phyloP scores from a whole-genome alignment of 1,140 invertebrate species.

The Papilio aristodemus region DNA sequence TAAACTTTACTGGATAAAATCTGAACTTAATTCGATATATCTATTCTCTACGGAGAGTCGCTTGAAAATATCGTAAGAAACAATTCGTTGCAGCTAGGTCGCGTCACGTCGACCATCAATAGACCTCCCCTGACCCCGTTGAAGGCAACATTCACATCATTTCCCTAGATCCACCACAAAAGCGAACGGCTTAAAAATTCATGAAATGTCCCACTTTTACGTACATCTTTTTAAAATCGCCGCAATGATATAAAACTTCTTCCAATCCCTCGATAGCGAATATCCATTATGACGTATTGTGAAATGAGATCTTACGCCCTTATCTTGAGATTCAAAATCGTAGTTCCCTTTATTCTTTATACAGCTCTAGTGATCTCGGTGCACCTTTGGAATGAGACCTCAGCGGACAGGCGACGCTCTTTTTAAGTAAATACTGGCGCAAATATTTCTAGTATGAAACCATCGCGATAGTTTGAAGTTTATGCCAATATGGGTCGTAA shows the following conservation, averaged over 20 bases:
- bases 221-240: conserved; percentile 50
- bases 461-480: conserved; percentile 18
- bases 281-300: conserved; percentile 27
- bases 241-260: conserved; percentile 42
- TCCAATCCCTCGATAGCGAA: conserved; percentile 4
- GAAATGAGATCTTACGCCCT: conserved; percentile 17
- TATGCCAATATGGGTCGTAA: conserved; percentile 7
- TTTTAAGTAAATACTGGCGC: conserved; percentile 45
- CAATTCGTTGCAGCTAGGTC: conserved; percentile 26
- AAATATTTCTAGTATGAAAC: conserved; percentile 42
- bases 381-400: conserved; percentile 43
- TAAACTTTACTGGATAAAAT: background rate
- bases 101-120: conserved; percentile 46
- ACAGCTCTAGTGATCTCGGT: conserved; percentile 36
- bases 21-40: background rate
- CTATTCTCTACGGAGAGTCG: conserved; percentile 3
- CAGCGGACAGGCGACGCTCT: conserved; percentile 40
- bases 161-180: conserved; percentile 48
- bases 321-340: conserved; percentile 16
- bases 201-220: conserved; percentile 44
- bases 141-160: conserved; percentile 51
- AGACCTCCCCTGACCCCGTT: conserved; percentile 51
- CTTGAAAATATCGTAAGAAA: conserved; percentile 31
- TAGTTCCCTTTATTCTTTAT: background rate
- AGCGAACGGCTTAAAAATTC: conserved; percentile 47